Evolutionary conservation across 2,113 vertebrate species (phyloP).

Genomic region (Pseudorectes ferrugineus): DNA sequence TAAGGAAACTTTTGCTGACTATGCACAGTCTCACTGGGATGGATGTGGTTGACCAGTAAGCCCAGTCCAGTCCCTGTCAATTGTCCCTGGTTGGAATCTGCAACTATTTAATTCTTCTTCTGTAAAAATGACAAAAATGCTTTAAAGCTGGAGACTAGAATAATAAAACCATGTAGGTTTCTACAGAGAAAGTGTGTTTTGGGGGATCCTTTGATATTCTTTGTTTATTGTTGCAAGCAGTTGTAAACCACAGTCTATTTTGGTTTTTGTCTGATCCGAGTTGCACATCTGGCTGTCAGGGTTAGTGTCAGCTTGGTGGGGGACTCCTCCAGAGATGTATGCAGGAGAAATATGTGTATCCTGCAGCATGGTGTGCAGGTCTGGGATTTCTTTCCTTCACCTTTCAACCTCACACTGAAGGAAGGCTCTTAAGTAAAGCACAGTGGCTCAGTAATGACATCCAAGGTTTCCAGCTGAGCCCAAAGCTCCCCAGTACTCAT

Average conservation of each 20-base stretch:
- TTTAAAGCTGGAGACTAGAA: conserved; percentile 51
- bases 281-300: conserved; percentile 10
- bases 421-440: not conserved
- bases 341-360: not conserved
- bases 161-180: conserved; percentile 46
- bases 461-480: not conserved
- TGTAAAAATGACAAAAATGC: conserved; percentile 52
- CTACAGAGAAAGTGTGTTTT: conserved; percentile 26
- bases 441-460: not conserved
- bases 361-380: not conserved
- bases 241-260: conserved; percentile 49
- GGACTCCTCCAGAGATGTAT: not conserved
- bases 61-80: conserved; percentile 10
- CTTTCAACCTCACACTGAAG: conserved; percentile 19
- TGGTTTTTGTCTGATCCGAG: not conserved
- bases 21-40: not conserved
- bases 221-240: conserved; percentile 47
- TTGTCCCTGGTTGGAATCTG: conserved; percentile 23
- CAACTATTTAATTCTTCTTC: conserved; percentile 6
- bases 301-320: not conserved
- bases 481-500: not conserved
- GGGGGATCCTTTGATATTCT: conserved; percentile 9
- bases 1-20: conserved; percentile 35
- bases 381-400: not conserved
- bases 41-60: conserved; percentile 46